Percentiles rank a stretch among this genome's conserved stretches.
These are phyloP conservation scores for Harpalus rufipes DNA, from an alignment of 2,888 invertebrate genomes.

Conservation along the genomic window DNA sequence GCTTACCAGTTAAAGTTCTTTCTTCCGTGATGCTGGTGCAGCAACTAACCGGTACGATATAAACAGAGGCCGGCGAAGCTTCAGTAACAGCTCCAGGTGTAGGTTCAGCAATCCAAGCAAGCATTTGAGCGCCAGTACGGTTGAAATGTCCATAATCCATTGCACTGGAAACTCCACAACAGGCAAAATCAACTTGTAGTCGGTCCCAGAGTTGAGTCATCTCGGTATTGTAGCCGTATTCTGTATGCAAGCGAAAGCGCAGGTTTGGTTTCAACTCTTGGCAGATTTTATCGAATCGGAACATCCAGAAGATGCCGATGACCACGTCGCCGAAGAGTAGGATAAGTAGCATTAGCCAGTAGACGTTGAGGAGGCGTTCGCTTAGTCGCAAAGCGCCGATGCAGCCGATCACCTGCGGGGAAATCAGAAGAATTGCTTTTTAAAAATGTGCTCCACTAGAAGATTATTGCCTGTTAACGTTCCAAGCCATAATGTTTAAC, in stretches of 20 bases:
- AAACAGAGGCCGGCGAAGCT: conserved; percentile 70
- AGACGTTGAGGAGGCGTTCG: conserved; percentile 89
- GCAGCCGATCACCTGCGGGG: conserved; percentile 86
- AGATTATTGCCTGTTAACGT: no score
- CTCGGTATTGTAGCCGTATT: conserved; percentile 86
- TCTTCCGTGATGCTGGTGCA: conserved; percentile 58
- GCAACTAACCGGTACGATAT: conserved; percentile 60
- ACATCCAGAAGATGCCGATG: conserved; percentile 91
- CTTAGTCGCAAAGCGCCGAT: conserved; percentile 89
- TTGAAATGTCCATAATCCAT: conserved; percentile 70
- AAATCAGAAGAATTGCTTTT: neutral
- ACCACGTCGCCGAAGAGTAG: conserved; percentile 91
- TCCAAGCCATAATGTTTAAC: no score
- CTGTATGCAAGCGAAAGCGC: conserved; percentile 80
- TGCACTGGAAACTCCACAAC: conserved; percentile 84
- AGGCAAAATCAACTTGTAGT: conserved; percentile 86
- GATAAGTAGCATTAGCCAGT: conserved; percentile 89
- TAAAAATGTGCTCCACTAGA: no score
- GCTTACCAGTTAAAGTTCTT: conserved; percentile 33
- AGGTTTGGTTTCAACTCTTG: conserved; percentile 85
- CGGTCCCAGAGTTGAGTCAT: conserved; percentile 89
- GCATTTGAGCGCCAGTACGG: conserved; percentile 61
- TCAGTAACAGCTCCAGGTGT: conserved; percentile 74
- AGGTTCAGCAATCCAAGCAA: conserved; percentile 73
- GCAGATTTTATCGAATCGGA: conserved; percentile 87